Evolutionary conservation across 2,888 invertebrate species (phyloP), one percentile per base, ranked within the genome.

Genomic region (Trachelus iudaicus): DNA sequence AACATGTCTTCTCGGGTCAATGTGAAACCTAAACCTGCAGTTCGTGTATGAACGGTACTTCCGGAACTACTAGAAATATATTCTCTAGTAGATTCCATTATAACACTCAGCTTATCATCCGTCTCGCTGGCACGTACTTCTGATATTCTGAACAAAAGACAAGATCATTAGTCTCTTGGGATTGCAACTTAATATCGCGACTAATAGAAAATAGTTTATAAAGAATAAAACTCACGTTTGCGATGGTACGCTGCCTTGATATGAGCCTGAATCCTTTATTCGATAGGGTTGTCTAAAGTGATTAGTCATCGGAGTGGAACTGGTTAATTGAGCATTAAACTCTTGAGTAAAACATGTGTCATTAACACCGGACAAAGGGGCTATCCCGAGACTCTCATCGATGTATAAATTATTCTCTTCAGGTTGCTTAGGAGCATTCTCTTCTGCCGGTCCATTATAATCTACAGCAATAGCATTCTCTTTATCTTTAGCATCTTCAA

Each of bases 61-160:
- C 87, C 85, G 30, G 90, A 90, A 81, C 90, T 90, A 40, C 87
- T 92, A 34, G 93, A 94, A 92, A 93, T 93, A 85, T 93, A 94
- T 87, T 94, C 94, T 85, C 94, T 92, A 2, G 94, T 94, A 23
- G 94, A 93, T 91, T 94, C 94, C 92, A 94, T 93, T 81, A 95
- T 94, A 37, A 94, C 93, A 69, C 94, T 94, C 69, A 95, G 91
- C 69, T 93, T 92, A 30, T 89, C 93, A 13, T 87, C 86, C 12
- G 82, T 79, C 74, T 90, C 89, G 37, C 73, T 81, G 33, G 74
- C 82, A n/a, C 35, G 82, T 69, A 80, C 75, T 11, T 76, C 82
- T 56, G 85, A 75, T 75, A 81, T 77, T 40, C 88, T 89, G 71
- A n/a, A 79, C 40, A 68, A 79, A 34, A n/a, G 76, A 56, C 6